Percentiles rank a stretch among this genome's conserved stretches.
Conservation (phyloP, 2,113 vertebrate genomes). For the Gadus macrocephalus region DNA sequence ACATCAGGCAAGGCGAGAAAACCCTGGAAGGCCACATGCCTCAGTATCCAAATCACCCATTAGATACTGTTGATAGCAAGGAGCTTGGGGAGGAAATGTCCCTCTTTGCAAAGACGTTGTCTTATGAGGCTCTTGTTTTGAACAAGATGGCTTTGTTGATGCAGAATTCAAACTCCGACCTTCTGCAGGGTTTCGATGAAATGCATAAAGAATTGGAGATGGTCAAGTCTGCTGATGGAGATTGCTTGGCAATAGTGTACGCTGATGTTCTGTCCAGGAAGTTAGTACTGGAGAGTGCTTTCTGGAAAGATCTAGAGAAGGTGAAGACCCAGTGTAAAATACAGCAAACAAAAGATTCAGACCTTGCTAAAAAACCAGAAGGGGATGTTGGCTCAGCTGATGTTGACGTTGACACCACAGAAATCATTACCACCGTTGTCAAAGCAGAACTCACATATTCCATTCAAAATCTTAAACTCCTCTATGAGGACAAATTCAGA, state of each 20-base stretch:
- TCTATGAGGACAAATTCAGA: slow-evolving; percentile 78
- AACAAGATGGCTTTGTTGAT: slow-evolving; percentile 85
- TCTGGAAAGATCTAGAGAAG: slow-evolving; percentile 83
- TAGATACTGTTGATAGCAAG: slow-evolving; percentile 28
- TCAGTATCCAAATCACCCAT: slow-evolving; percentile 22
- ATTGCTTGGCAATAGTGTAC: slow-evolving; percentile 68
- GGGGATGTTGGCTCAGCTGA: slow-evolving; percentile 32
- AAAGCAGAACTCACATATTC: slow-evolving; percentile 85
- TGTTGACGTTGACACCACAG: slow-evolving; percentile 34
- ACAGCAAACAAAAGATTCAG: slow-evolving; percentile 28
- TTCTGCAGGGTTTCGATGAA: slow-evolving; percentile 73
- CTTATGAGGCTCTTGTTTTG: slow-evolving; percentile 84
- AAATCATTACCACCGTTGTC: slow-evolving; percentile 64
- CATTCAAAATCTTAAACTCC: slow-evolving; percentile 78
- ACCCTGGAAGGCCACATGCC: slow-evolving; percentile 35
- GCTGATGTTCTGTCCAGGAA: slow-evolving; percentile 81
- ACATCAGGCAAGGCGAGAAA: slow-evolving; percentile 63
- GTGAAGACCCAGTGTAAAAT: slow-evolving; percentile 45
- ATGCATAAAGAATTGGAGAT: slow-evolving; percentile 73
- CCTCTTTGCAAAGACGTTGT: slow-evolving; percentile 80
- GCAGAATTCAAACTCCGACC: slow-evolving; percentile 75
- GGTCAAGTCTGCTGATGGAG: slow-evolving; percentile 56
- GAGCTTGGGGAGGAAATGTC: slow-evolving; percentile 64
- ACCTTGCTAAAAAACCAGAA: slow-evolving; percentile 35
- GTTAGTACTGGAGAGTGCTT: slow-evolving; percentile 81